A percentile compares a stretch with the other conserved stretches of the same genome.
Conservation (phyloP, 2,113 vertebrate genomes). For the Caretta caretta region DNA sequence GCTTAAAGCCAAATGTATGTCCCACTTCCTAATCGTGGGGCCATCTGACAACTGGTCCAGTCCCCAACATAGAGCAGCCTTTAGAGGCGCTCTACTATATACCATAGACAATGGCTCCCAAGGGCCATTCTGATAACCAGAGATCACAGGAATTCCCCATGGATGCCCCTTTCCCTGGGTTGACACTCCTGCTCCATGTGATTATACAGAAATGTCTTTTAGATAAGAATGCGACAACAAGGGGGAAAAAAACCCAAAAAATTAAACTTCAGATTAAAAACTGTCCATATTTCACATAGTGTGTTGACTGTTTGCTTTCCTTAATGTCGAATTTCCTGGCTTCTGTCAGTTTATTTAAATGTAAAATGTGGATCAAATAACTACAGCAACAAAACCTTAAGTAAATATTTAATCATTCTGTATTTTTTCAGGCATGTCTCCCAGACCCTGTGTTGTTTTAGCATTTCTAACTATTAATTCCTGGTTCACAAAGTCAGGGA, state of each 20-base stretch:
- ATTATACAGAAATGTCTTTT: background rate
- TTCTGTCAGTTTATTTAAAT: constrained; percentile 15
- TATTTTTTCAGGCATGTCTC: constrained; percentile 7
- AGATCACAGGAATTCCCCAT: background rate
- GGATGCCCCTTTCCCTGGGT: background rate
- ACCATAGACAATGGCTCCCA: background rate
- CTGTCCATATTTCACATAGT: background rate
- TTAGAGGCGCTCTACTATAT: background rate
- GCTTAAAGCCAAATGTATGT: background rate
- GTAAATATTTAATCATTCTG: background rate
- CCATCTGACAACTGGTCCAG: fast-evolving
- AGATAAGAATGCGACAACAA: background rate
- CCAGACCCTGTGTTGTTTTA: constrained; percentile 8
- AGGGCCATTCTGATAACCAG: background rate
- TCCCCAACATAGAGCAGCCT: background rate
- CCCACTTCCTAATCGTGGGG: background rate
- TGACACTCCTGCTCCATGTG: background rate
- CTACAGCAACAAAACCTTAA: background rate
- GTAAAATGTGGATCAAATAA: background rate
- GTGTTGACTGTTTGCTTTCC: background rate
- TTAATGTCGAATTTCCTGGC: background rate
- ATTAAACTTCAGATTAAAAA: background rate
- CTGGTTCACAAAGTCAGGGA: background rate
- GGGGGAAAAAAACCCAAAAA: background rate
- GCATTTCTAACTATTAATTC: background rate